Base-by-base conservation (phyloP, 2,113 vertebrate species). In the Dicerorhinus sumatrensis region DNA sequence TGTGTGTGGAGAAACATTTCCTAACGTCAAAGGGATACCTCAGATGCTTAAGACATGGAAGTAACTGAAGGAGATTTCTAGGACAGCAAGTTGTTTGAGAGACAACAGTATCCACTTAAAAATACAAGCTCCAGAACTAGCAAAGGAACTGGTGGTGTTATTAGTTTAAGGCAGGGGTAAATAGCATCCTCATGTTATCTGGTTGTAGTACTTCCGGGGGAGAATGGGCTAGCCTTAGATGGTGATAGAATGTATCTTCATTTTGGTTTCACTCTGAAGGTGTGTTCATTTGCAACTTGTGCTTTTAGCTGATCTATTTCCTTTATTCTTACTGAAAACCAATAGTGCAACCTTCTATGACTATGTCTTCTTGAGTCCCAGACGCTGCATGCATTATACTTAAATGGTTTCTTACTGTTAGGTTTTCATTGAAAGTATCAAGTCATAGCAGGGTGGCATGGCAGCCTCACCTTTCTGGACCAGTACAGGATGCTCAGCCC, bases 311-410 rank as follows among this genome's bases (percentile, higher is more conserved):
- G 1, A 87, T 93, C 33, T n/a, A 36, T 72, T 90, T 92, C 82
- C 94, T 97, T 96, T 86, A 97, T 98, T 98, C 82, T 92, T 80
- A 54, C 54, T 95, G 89, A 81, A 96, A 97, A 96, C 95, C 96
- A 85, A 90, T 95, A 96, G 80, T 60, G 80, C 89, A 81, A 0
- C 67, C 80, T 88, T 96, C 69, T 63, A 4, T 72, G 69, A 39
- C 46, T 54, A 2, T 21, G 39, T 94, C 82, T 88, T 72, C 65
- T 29, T 13, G 51, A 90, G 75, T 76, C 75, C 25, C 25, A 39
- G 77, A 77, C 6, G 6, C 51, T 83, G 73, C 46, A 4, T 20
- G 4, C 48, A 2, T 81, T 89, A 18, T 36, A 12, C 12, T 65
- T 60, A 48, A 67, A 4, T 70, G 79, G 27, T 87, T 73, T 86